Evolutionary conservation across 2,888 invertebrate species (phyloP).

Genomic region (Apocheima hispidaria): DNA sequence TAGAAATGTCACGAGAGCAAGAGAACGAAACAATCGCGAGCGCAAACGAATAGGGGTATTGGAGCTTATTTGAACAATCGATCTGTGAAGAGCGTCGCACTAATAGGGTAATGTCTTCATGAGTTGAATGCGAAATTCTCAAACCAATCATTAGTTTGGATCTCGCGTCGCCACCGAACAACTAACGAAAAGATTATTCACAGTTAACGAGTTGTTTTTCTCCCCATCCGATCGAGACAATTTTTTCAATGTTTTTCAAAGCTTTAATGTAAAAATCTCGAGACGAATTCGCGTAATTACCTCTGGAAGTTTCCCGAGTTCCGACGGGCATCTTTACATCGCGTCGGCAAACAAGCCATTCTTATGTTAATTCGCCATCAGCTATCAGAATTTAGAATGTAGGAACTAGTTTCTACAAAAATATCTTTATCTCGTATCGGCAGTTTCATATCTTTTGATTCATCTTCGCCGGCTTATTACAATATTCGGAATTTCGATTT

Average conservation of each 20-base stretch:
- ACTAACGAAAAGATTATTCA: slow-evolving; percentile 42
- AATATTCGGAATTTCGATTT: slow-evolving; percentile 43
- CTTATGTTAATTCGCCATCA: slow-evolving; percentile 65
- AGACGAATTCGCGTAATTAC: slow-evolving; percentile 58
- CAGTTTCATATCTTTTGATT: slow-evolving; percentile 51
- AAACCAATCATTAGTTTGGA: slow-evolving; percentile 47
- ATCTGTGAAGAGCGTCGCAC: slow-evolving; percentile 62
- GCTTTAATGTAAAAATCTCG: slow-evolving; percentile 12
- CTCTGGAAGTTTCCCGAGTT: slow-evolving; percentile 55
- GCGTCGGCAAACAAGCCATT: slow-evolving; percentile 64
- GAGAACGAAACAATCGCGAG: not conserved
- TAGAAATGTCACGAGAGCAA: not conserved
- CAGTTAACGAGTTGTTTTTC: slow-evolving; percentile 42
- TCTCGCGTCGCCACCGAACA: slow-evolving; percentile 35
- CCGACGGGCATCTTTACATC: slow-evolving; percentile 51
- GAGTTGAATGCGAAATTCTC: slow-evolving; percentile 56
- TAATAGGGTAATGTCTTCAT: slow-evolving; percentile 63
- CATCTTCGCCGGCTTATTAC: slow-evolving; percentile 52
- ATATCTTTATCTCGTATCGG: slow-evolving; percentile 43
- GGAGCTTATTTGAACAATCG: slow-evolving; percentile 54
- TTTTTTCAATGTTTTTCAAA: slow-evolving; percentile 23
- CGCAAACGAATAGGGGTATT: not conserved
- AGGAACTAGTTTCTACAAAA: slow-evolving; percentile 50
- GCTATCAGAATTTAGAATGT: slow-evolving; percentile 59
- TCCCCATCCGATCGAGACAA: not conserved